Conservation (phyloP, 2,797 vertebrate species). For the Cichlasoma orientale region DNA sequence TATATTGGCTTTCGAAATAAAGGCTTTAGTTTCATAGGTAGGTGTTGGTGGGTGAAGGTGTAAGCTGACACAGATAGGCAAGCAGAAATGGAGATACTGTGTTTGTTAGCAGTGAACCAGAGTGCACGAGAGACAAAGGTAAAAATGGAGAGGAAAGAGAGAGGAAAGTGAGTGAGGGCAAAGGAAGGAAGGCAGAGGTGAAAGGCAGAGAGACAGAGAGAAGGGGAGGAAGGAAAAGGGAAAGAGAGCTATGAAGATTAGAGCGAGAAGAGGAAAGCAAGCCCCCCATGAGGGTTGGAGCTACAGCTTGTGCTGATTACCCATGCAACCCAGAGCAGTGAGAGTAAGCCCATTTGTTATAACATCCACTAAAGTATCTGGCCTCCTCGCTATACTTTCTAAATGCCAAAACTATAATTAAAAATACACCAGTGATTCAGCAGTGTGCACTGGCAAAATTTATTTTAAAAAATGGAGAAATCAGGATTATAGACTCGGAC, state of each 20-base stretch:
- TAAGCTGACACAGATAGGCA: not conserved
- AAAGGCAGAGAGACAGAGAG: slow-evolving; percentile 50
- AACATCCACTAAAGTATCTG: slow-evolving; percentile 5
- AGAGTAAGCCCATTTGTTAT: slow-evolving; percentile 11
- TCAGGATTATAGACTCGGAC: not conserved
- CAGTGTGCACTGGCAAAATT: not conserved
- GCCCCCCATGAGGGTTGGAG: slow-evolving; percentile 29
- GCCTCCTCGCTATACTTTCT: slow-evolving; percentile 6
- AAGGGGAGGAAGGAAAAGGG: slow-evolving; percentile 65
- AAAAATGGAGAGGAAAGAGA: not conserved
- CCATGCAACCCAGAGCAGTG: slow-evolving; percentile 6
- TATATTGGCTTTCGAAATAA: not conserved
- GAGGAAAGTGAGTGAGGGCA: slow-evolving; percentile 22
- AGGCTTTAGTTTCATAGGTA: not conserved
- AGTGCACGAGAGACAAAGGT: slow-evolving; percentile 18
- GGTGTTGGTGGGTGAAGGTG: not conserved
- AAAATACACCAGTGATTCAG: not conserved
- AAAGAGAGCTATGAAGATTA: slow-evolving; percentile 48
- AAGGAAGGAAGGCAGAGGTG: slow-evolving; percentile 65
- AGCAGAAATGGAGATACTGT: not conserved
- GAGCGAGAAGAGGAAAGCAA: slow-evolving; percentile 42
- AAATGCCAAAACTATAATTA: slow-evolving; percentile 22
- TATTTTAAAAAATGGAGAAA: not conserved
- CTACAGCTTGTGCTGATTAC: slow-evolving; percentile 25
- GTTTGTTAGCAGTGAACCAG: slow-evolving; percentile 13